Percentiles rank a stretch among this genome's conserved stretches.
phyloP scores from a whole-genome alignment of 2,888 invertebrate genomes.

The Pyrocoelia pectoralis region DNA sequence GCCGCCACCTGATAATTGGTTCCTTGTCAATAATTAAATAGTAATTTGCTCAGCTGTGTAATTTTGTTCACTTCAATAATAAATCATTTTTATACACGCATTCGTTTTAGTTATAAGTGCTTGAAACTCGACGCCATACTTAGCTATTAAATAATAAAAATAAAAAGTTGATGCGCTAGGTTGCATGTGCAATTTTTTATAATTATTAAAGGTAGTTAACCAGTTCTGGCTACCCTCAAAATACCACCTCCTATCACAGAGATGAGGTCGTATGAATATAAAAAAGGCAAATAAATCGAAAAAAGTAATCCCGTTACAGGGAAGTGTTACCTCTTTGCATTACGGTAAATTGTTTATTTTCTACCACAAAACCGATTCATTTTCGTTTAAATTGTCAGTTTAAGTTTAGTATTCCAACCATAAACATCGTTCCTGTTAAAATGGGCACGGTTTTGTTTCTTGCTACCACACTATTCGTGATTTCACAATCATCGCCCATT shows the following conservation, averaged over 20 bases:
- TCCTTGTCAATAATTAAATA: neutral
- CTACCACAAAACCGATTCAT: conserved; percentile 19
- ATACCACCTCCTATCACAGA: too few relatives aligned
- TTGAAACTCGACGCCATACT: neutral
- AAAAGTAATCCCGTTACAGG: conserved; percentile 34
- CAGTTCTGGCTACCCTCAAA: neutral
- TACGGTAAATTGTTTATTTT: conserved; percentile 31
- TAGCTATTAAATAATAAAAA: too few relatives aligned
- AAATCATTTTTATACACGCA: neutral
- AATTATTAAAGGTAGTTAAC: neutral
- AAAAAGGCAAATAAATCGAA: conserved; percentile 18
- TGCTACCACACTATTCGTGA: neutral
- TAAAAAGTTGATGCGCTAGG: too few relatives aligned
- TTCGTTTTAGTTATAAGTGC: neutral
- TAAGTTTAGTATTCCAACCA: conserved; percentile 25
- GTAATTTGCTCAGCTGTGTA: neutral
- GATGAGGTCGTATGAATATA: neutral
- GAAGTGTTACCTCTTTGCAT: conserved; percentile 35
- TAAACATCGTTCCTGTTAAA: conserved; percentile 20
- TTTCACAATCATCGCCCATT: conserved; percentile 20
- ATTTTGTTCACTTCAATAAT: neutral
- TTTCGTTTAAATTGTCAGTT: conserved; percentile 24
- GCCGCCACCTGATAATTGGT: neutral
- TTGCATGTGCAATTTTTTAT: too few relatives aligned
- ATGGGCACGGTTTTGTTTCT: conserved; percentile 22